Conservation (phyloP, 2,113 vertebrate species). For the Microcebus murinus region DNA sequence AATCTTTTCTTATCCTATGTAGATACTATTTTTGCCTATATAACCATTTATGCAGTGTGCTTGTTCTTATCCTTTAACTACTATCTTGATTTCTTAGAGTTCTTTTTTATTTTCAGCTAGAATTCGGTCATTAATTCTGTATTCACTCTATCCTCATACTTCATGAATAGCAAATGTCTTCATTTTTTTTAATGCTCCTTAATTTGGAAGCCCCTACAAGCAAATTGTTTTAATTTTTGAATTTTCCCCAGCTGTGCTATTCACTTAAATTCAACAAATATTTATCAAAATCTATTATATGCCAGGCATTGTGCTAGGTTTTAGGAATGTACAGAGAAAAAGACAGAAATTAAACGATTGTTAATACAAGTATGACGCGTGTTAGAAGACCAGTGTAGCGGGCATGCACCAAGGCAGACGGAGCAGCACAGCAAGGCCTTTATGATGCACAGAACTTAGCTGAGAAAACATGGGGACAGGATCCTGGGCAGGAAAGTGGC, state of each 20-base stretch:
- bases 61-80: background rate
- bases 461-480: background rate
- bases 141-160: background rate
- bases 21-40: slow-evolving; percentile 37
- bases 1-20: background rate
- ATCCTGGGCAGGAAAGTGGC: background rate
- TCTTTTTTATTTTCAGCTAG: background rate
- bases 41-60: slow-evolving; percentile 17
- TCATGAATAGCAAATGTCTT: background rate
- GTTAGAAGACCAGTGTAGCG: background rate
- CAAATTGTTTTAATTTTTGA: slow-evolving; percentile 4
- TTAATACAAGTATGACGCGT: rapidly evolving
- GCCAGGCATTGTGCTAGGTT: background rate
- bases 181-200: background rate
- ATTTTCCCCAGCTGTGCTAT: background rate
- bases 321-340: background rate
- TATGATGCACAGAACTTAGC: background rate
- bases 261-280: slow-evolving; percentile 12
- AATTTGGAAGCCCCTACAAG: background rate
- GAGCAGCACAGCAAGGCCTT: background rate
- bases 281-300: background rate
- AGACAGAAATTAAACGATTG: background rate
- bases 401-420: background rate
- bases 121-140: background rate
- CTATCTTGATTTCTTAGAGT: background rate